A percentile compares a stretch with the other conserved stretches of the same genome.
phyloP scores from a whole-genome alignment of 64 coral and sea anemone species.

The Orbicella faveolata region DNA sequence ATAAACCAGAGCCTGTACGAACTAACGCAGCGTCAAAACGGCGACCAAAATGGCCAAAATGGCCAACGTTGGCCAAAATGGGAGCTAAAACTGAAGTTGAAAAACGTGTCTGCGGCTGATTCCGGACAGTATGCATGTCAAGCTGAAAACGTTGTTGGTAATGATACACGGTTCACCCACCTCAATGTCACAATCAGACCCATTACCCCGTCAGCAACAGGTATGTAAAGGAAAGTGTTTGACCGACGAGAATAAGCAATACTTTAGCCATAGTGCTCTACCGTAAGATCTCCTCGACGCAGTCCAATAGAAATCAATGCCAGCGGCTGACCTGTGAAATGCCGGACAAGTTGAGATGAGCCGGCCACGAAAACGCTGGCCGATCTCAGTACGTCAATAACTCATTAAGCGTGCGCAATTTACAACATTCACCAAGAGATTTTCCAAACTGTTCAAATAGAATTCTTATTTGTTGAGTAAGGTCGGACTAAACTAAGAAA shows the following conservation, averaged over 20 bases:
- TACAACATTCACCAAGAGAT: too few relatives aligned
- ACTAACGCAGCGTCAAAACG: neutral
- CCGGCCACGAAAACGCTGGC: too few relatives aligned
- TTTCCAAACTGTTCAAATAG: too few relatives aligned
- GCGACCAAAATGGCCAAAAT: neutral
- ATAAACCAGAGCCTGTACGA: slow-evolving; percentile 6
- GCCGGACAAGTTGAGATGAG: too few relatives aligned
- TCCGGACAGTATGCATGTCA: slow-evolving; percentile 40
- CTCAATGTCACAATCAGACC: slow-evolving; percentile 9
- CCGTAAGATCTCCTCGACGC: too few relatives aligned
- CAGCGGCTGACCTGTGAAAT: too few relatives aligned
- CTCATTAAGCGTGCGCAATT: too few relatives aligned
- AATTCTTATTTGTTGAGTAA: too few relatives aligned
- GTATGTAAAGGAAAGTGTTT: neutral
- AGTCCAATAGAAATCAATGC: too few relatives aligned
- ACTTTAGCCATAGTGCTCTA: neutral
- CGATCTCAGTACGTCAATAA: too few relatives aligned
- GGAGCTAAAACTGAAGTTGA: neutral
- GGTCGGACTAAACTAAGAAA: too few relatives aligned
- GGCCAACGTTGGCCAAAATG: neutral
- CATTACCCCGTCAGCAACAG: neutral
- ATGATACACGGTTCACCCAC: neutral
- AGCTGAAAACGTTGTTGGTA: neutral
- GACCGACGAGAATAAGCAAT: neutral
- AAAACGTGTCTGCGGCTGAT: slow-evolving; percentile 8